phyloP scores from a whole-genome alignment of 2,113 vertebrate species.

The Brachirus orientalis region DNA sequence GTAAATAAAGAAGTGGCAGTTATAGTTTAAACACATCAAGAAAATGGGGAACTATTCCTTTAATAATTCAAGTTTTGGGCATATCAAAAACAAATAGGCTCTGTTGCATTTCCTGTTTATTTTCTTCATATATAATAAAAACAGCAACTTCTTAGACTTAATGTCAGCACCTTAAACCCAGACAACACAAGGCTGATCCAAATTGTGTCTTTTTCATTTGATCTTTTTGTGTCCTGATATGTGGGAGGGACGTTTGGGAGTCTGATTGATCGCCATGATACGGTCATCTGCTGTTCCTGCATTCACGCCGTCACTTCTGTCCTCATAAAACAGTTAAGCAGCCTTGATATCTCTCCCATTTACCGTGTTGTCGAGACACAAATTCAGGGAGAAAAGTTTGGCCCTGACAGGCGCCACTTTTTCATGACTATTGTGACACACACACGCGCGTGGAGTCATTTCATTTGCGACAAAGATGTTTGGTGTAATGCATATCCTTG shows the following conservation, averaged over 20 bases:
- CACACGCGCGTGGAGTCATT: constrained; percentile 37
- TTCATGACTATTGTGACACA: constrained; percentile 56
- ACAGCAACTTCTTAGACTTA: too few relatives aligned
- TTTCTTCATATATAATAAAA: too few relatives aligned
- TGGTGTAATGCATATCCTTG: constrained; percentile 58
- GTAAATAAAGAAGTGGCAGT: too few relatives aligned
- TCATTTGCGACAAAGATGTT: constrained; percentile 64
- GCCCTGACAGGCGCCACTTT: constrained; percentile 44
- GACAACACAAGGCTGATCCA: too few relatives aligned
- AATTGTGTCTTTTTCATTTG: too few relatives aligned
- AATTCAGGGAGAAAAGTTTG: constrained; percentile 42
- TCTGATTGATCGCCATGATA: neutral
- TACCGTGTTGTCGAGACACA: constrained; percentile 47
- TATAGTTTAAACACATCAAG: too few relatives aligned
- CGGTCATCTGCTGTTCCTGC: neutral
- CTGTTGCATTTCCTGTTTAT: too few relatives aligned
- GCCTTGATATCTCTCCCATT: constrained; percentile 32
- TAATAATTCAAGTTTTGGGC: too few relatives aligned
- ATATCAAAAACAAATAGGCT: too few relatives aligned
- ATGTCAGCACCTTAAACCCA: too few relatives aligned
- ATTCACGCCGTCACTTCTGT: constrained; percentile 26
- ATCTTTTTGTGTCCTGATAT: too few relatives aligned
- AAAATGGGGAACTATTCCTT: too few relatives aligned
- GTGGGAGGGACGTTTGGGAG: neutral
- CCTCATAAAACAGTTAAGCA: constrained; percentile 27